phyloP scores from a whole-genome alignment of 2,888 invertebrate genomes.

The Orthosia gothica region DNA sequence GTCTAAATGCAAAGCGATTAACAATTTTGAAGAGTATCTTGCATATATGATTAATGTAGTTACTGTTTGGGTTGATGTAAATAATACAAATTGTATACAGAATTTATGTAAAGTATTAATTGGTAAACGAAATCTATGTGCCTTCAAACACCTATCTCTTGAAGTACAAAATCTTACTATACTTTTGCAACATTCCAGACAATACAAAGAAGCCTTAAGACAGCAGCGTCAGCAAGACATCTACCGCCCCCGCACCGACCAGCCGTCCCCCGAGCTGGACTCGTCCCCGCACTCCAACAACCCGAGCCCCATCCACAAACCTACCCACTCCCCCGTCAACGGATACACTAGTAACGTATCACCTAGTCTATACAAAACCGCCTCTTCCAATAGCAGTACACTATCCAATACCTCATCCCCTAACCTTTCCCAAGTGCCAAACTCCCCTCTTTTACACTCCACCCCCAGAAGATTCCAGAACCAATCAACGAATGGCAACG shows the following conservation, averaged over 20 bases:
- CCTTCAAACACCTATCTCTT: slow-evolving; percentile 4
- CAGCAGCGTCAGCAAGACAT: slow-evolving; percentile 96
- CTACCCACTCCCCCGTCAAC: slow-evolving; percentile 89
- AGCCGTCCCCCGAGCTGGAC: slow-evolving; percentile 91
- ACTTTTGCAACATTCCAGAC: slow-evolving; percentile 89
- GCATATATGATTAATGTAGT: background rate
- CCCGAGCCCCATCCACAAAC: slow-evolving; percentile 88
- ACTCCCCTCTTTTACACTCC: slow-evolving; percentile 88
- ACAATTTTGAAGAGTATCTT: background rate
- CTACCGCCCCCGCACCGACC: slow-evolving; percentile 93
- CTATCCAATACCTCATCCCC: slow-evolving; percentile 77
- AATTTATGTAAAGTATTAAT: background rate
- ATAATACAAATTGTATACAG: background rate
- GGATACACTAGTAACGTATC: slow-evolving; percentile 92
- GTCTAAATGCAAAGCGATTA: background rate
- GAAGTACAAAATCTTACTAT: slow-evolving; percentile 34
- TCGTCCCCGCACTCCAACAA: slow-evolving; percentile 86
- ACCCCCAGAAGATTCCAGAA: slow-evolving; percentile 88
- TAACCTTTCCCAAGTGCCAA: slow-evolving; percentile 84
- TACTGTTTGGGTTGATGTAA: background rate
- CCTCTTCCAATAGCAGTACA: slow-evolving; percentile 80
- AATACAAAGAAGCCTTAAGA: slow-evolving; percentile 97
- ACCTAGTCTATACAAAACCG: slow-evolving; percentile 84
- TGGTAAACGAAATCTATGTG: slow-evolving; percentile 58
- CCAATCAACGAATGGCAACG: slow-evolving; percentile 74